These are phyloP conservation scores for Yponomeuta malinellus DNA, from an alignment of 2,888 invertebrate genomes.

Conservation along the genomic window DNA sequence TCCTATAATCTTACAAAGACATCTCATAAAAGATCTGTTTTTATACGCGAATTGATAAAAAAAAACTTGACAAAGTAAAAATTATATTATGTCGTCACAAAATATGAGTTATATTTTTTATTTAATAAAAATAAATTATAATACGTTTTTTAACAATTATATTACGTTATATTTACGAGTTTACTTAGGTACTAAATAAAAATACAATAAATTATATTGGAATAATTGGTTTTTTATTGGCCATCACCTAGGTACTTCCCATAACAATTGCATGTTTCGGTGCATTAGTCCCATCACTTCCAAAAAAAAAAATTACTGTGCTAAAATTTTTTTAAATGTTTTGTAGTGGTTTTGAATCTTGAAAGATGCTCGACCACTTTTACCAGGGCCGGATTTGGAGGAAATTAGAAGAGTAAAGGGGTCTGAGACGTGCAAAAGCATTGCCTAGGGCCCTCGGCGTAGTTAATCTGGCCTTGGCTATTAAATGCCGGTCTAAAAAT, in stretches of 20 bases:
- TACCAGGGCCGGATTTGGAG: too few relatives aligned
- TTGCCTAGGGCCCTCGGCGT: too few relatives aligned
- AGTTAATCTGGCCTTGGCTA: too few relatives aligned
- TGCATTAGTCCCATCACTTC: neutral
- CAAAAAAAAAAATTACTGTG: slow-evolving; percentile 14
- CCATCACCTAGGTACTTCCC: neutral
- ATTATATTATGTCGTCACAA: slow-evolving; percentile 11
- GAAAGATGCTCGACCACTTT: too few relatives aligned
- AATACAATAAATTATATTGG: slow-evolving; percentile 59
- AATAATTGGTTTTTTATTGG: slow-evolving; percentile 22
- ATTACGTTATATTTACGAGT: slow-evolving; percentile 44
- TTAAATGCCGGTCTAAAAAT: too few relatives aligned
- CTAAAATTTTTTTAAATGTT: too few relatives aligned
- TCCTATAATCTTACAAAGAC: slow-evolving; percentile 7
- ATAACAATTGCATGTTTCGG: neutral
- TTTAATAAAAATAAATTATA: slow-evolving; percentile 21
- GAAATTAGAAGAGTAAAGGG: too few relatives aligned
- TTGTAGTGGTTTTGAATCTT: too few relatives aligned
- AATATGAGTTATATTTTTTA: slow-evolving; percentile 20
- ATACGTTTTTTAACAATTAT: slow-evolving; percentile 48
- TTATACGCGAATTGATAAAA: slow-evolving; percentile 1
- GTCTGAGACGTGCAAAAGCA: too few relatives aligned
- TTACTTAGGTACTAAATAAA: slow-evolving; percentile 53
- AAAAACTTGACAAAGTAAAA: slow-evolving; percentile 14
- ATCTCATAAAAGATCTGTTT: slow-evolving; percentile 15